Conservation (phyloP, 1,140 invertebrate genomes). For the Camponotus pennsylvanicus region DNA sequence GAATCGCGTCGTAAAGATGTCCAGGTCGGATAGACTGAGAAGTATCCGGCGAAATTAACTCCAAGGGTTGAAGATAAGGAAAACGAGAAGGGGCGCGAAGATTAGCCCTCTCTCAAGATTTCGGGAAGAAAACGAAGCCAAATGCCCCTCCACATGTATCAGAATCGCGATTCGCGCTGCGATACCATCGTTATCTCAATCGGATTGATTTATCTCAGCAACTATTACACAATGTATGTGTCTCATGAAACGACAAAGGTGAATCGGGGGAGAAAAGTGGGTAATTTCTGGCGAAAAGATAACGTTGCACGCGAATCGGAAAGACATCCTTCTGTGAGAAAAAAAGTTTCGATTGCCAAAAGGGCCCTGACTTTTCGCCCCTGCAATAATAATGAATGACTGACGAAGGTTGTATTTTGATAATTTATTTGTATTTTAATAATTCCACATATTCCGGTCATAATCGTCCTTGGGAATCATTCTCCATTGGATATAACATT, state of each 20-base stretch:
- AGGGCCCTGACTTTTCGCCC: too few relatives aligned
- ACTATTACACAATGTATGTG: neutral
- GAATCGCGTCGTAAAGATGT: conserved; percentile 42
- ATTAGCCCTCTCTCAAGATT: neutral
- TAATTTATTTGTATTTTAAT: conserved; percentile 52
- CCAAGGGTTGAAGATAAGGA: conserved; percentile 26
- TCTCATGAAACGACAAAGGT: neutral
- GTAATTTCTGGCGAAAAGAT: conserved; percentile 57
- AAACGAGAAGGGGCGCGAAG: neutral
- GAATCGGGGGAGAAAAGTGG: conserved; percentile 32
- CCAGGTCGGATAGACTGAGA: conserved; percentile 10
- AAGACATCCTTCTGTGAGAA: conserved; percentile 1
- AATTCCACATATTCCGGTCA: conserved; percentile 3
- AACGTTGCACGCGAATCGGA: conserved; percentile 18
- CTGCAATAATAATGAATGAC: conserved; percentile 45
- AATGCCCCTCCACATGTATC: neutral
- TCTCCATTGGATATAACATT: neutral
- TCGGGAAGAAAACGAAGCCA: conserved; percentile 5
- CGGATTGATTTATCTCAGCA: conserved; percentile 40
- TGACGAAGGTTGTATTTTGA: conserved; percentile 47
- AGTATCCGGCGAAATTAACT: conserved; percentile 46
- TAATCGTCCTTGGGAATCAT: conserved; percentile 9
- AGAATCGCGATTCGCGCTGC: conserved; percentile 5
- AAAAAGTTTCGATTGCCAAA: conserved; percentile 17
- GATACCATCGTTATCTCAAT: conserved; percentile 19